Evolutionary conservation across 2,797 vertebrate species (phyloP), one percentile per base, ranked within the genome.

Genomic region (Gallirallus australis): DNA sequence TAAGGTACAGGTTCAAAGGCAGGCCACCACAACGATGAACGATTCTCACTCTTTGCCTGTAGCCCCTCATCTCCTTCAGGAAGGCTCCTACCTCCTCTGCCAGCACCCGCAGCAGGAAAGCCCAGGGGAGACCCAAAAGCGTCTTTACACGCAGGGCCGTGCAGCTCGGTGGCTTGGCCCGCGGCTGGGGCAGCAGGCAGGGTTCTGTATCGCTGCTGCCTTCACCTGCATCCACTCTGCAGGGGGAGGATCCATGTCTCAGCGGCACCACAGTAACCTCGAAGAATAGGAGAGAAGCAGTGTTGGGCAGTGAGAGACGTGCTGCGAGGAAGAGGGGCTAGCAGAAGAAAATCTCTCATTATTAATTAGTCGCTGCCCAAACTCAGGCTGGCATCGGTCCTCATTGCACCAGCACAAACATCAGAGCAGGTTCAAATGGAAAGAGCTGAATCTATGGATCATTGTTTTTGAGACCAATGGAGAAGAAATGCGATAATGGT

Each of bases 101-200:
- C 0, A 3, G 50, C 6, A 4, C 23, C 15, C 33, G 48, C 30
- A 68, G 42, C 33, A 37, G 42, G 39, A 71, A 10, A 4, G 27
- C 80, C 68, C 42, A 61, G 19, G 23, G 28, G 42, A 82, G 50
- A 39, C 31, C 30, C 39, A 21, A 50, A 82, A n/a, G 13, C 7
- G 3, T 20, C 83, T 66, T 60, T 12, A 73, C 0, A 0, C 6
- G 5, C 0, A 0, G 39, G 24, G 25, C 40, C 2, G 2, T 20
- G 59, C 31, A 79, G 47, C 33, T 60, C 0, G 0, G 48, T 31
- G 50, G 19, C 37, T 53, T 40, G 45, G 37, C 20, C 53, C 11
- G 12, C 0, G 4, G 53, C 53, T 40, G 24, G 50, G 73, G 45
- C 52, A 73, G 52, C 40, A 48, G 13, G 3, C 48, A 9, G 64